Evolutionary conservation across 2,797 vertebrate genomes (phyloP).

Genomic region (Avahi laniger): DNA sequence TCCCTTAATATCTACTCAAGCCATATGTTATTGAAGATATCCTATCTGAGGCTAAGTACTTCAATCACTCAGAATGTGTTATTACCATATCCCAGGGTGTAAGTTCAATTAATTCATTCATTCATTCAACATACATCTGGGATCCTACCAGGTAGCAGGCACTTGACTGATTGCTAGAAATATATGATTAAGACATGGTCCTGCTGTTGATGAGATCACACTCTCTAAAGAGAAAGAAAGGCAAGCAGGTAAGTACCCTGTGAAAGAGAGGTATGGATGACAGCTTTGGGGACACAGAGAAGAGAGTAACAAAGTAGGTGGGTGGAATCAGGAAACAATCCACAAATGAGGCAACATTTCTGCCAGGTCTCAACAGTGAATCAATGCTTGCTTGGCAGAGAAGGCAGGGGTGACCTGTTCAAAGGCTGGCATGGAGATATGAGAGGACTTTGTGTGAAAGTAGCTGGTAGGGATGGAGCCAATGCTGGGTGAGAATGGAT

Average conservation of each 20-base stretch:
- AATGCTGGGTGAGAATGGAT: not conserved
- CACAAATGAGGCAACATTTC: not conserved
- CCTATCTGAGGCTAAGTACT: not conserved
- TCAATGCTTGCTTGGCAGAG: not conserved
- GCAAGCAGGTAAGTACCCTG: not conserved
- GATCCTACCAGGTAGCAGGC: not conserved
- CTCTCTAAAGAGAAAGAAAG: not conserved
- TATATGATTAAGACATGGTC: not conserved
- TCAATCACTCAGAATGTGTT: not conserved
- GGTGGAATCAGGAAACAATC: not conserved
- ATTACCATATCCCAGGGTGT: not conserved
- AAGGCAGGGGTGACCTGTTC: not conserved
- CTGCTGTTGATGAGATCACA: not conserved
- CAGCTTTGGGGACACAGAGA: not conserved
- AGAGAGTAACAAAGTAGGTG: not conserved
- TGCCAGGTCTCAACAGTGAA: not conserved
- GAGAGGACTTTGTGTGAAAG: not conserved
- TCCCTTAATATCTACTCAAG: not conserved
- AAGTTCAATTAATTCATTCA: not conserved
- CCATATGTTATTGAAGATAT: not conserved
- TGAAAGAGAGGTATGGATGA: not conserved
- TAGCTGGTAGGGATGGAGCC: not conserved
- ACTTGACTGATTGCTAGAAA: slow-evolving; percentile 5
- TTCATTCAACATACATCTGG: not conserved
- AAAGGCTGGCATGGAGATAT: not conserved